These are phyloP conservation scores for Abscondita cerata DNA, from an alignment of 2,888 invertebrate genomes.

Conservation along the genomic window DNA sequence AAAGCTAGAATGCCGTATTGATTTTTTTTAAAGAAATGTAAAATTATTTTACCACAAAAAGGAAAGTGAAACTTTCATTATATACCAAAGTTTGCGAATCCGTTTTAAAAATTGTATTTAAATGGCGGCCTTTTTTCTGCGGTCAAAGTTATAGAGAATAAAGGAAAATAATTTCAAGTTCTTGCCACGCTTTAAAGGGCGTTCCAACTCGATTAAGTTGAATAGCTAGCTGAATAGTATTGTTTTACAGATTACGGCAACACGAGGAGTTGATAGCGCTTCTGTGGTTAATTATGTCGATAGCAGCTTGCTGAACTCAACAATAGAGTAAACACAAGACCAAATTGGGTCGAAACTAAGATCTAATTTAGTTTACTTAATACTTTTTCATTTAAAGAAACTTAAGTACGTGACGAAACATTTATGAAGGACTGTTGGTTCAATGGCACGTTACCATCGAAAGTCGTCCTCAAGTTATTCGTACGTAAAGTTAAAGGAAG, in stretches of 20 bases:
- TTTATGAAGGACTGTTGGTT: too few species aligned
- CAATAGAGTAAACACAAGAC: background rate
- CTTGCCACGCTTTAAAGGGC: constrained; percentile 1
- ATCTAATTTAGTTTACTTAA: constrained; percentile 2
- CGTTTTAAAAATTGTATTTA: too few species aligned
- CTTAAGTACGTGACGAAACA: background rate
- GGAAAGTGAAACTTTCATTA: too few species aligned
- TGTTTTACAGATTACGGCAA: constrained; percentile 8
- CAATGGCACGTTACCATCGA: too few species aligned
- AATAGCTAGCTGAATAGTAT: constrained; percentile 6
- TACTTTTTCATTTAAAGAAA: background rate
- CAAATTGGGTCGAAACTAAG: background rate
- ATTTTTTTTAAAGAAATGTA: too few species aligned
- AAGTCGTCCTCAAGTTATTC: too few species aligned
- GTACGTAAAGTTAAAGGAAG: too few species aligned
- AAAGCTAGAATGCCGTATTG: too few species aligned
- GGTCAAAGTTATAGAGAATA: background rate
- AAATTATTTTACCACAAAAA: too few species aligned
- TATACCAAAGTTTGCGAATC: too few species aligned
- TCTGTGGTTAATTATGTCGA: constrained; percentile 11
- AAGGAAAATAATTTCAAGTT: constrained; percentile 5
- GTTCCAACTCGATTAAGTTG: constrained; percentile 9
- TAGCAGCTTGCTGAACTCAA: constrained; percentile 6
- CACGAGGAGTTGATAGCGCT: constrained; percentile 7
- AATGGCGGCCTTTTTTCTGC: too few species aligned